These are phyloP conservation scores for Threskiornis aethiopicus DNA, from an alignment of 2,797 vertebrate genomes.

Conservation along the genomic window DNA sequence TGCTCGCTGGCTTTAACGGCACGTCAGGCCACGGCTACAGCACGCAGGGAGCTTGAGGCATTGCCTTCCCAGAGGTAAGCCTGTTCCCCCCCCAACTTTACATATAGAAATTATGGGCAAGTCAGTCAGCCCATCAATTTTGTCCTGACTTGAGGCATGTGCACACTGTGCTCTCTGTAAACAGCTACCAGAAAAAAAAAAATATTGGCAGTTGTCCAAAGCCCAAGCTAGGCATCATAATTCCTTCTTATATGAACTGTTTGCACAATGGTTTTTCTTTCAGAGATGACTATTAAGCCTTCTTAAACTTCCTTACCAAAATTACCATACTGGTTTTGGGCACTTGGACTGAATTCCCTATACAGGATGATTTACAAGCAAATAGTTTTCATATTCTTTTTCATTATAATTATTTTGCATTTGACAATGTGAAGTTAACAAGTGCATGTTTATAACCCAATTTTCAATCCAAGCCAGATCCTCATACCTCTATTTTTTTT, in stretches of 20 bases:
- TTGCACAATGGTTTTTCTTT: constrained; percentile 1
- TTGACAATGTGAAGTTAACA: neutral
- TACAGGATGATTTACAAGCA: neutral
- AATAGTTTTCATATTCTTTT: constrained; percentile 8
- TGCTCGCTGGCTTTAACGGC: neutral
- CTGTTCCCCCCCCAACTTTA: neutral
- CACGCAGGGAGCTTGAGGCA: neutral
- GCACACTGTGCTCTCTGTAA: neutral
- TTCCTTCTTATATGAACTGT: constrained; percentile 21
- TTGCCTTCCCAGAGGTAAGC: constrained; percentile 61
- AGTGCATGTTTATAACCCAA: neutral
- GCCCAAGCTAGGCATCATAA: neutral
- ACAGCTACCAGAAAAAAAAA: neutral
- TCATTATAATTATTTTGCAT: neutral
- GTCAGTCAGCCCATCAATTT: neutral
- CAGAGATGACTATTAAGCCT: neutral
- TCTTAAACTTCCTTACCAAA: neutral
- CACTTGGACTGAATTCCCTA: neutral
- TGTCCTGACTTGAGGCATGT: neutral
- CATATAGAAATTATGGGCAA: neutral
- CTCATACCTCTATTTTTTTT: neutral
- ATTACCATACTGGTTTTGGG: neutral
- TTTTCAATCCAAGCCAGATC: neutral
- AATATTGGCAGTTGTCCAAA: neutral
- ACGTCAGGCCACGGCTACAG: neutral